Percentiles rank a stretch among this genome's conserved stretches.
Conservation (phyloP, 2,888 invertebrate species). For the Parnassius orleans region DNA sequence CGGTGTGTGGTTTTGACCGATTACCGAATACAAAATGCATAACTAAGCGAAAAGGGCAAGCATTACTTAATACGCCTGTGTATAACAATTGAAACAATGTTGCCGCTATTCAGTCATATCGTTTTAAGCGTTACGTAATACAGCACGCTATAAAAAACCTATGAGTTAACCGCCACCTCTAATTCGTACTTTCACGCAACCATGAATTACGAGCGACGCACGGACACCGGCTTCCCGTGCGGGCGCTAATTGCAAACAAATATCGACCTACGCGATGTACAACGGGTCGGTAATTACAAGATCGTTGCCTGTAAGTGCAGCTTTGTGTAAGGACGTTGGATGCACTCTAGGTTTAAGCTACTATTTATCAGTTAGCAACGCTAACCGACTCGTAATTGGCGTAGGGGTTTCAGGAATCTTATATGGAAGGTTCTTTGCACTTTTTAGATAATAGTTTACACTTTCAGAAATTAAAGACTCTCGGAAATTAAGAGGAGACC, state of each 20-base stretch:
- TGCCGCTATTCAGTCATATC: background rate
- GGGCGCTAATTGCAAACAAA: constrained; percentile 68
- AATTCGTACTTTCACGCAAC: constrained; percentile 46
- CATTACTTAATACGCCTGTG: no score
- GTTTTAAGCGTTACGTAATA: background rate
- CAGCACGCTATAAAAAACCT: constrained; percentile 10
- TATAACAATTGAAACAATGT: background rate
- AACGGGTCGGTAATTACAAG: constrained; percentile 47
- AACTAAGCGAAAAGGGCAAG: no score
- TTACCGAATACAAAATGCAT: no score
- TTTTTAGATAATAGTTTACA: no score
- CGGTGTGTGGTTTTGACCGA: no score
- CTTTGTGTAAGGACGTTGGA: constrained; percentile 22
- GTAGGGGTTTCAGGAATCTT: constrained; percentile 5
- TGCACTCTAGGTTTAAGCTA: constrained; percentile 31
- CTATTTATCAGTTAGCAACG: constrained; percentile 34
- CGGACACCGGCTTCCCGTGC: constrained; percentile 58
- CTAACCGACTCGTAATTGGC: constrained; percentile 41
- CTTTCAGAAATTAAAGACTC: no score
- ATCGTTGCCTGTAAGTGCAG: constrained; percentile 39
- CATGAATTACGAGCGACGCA: constrained; percentile 59
- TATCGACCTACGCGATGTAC: constrained; percentile 57
- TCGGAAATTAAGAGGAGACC: no score
- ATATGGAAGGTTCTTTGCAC: no score
- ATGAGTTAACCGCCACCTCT: constrained; percentile 25